Evolutionary conservation across 1,140 invertebrate species (phyloP).

Genomic region (Sitobion miscanthi): DNA sequence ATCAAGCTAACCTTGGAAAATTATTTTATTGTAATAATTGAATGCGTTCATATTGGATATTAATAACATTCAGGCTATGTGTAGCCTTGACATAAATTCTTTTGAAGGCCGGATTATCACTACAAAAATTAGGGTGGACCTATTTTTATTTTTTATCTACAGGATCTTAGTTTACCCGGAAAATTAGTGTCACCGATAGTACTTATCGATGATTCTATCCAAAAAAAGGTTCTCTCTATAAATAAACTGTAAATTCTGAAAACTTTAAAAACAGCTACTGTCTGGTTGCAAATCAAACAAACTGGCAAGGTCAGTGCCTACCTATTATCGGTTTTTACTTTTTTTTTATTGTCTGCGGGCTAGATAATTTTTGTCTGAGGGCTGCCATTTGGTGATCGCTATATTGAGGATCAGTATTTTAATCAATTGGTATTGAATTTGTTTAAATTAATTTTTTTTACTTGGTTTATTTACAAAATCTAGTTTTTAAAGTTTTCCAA

Average conservation of each 20-base stretch:
- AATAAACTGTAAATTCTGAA: background rate
- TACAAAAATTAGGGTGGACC: slow-evolving; percentile 4
- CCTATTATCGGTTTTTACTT: too few relatives aligned
- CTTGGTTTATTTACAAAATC: background rate
- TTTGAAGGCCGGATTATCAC: slow-evolving; percentile 8
- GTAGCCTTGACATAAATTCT: slow-evolving; percentile 47
- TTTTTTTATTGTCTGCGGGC: too few relatives aligned
- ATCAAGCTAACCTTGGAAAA: background rate
- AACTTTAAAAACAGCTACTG: too few relatives aligned
- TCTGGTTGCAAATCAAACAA: too few relatives aligned
- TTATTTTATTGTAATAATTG: slow-evolving; percentile 36
- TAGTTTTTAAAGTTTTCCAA: background rate
- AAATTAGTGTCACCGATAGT: background rate
- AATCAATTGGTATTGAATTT: background rate
- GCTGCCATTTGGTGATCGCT: too few relatives aligned
- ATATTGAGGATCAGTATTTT: background rate
- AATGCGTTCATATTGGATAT: background rate
- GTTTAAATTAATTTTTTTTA: background rate
- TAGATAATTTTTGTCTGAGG: too few relatives aligned
- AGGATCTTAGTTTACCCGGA: background rate
- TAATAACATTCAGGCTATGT: slow-evolving; percentile 24
- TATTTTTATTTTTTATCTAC: background rate
- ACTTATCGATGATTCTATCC: background rate
- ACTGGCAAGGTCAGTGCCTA: too few relatives aligned
- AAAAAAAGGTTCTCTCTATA: background rate